Evolutionary conservation across 2,888 invertebrate genomes (phyloP).

Genomic region (Heterodera filipjevi): DNA sequence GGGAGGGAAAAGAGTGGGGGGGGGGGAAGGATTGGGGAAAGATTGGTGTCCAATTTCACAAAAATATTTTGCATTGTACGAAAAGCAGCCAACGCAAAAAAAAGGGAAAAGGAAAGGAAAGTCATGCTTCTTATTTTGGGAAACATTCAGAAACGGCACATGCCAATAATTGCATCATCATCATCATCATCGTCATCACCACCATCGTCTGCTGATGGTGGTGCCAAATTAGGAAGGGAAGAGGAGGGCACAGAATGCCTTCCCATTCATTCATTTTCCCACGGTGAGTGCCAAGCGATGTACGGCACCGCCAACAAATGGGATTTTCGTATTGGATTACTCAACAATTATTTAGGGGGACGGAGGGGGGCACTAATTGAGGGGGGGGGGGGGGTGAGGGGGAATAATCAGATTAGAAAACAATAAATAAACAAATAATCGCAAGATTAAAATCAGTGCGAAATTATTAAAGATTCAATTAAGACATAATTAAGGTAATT

Average conservation of each 20-base stretch:
- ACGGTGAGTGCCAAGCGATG: constrained; percentile 8
- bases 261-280: constrained; percentile 9
- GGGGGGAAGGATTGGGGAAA: not conserved
- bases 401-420: not conserved
- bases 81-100: not conserved
- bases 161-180: not conserved
- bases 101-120: no score
- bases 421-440: not conserved
- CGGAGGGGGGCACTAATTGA: no score
- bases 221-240: not conserved
- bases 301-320: constrained; percentile 7
- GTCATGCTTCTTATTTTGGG: not conserved
- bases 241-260: not conserved
- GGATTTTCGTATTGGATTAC: not conserved
- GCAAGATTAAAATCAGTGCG: not conserved
- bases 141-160: not conserved
- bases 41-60: constrained; percentile 10
- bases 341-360: not conserved
- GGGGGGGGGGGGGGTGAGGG: not conserved
- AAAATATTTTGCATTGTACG: constrained; percentile 8
- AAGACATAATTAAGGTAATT: not conserved
- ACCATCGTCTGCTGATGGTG: not conserved
- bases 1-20: no score
- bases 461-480: not conserved
- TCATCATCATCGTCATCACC: not conserved